Evolutionary conservation across 2,113 vertebrate species (phyloP), one percentile per base, ranked within the genome.

Genomic region (Tretioscincus oriximinensis): DNA sequence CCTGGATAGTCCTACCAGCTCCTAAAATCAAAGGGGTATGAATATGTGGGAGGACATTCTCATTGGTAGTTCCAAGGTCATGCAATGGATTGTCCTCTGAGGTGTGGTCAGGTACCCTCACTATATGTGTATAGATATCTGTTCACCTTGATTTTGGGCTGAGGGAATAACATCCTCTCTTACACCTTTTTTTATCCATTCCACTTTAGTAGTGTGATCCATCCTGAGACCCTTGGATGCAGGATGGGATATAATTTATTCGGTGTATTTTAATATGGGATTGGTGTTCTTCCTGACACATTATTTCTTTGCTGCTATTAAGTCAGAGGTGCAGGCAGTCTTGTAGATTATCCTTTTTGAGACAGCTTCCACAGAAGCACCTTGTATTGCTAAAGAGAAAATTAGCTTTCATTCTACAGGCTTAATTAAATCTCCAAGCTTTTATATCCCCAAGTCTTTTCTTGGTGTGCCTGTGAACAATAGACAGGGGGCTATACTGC

Each of bases 391-490:
- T 69, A 60, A 58, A 78, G 10, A 60, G 51, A 35, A 69, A 20
- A 69, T 69, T 78, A n/a, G 65, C 29, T 41, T 78, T 54, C 65
- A 58, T 2, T 31, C 7, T 45, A 58, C 29, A 58, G 16, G 65
- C 49, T 58, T 78, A 69, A 78, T 78, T 78, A 78, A 41, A 69
- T 69, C 14, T 69, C 66, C 49, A 54, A 29, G 28, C 12, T n/a
- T 60, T 78, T 60, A 60, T 54, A 58, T 58, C n/a, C 29, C 29
- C 65, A 60, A 24, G n/a, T 31, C 29, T 69, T 78, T 58, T 78
- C 29, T 54, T 77, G 66, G 11, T 41, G 21, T 69, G 28, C 35
- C 22, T 35, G 45, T 51, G 29, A 60, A 60, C 29, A 60, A 31
- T 51, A 22, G 69, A 26, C 24, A 41, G 22, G 29, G 28, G 41